Percentiles rank a stretch among this genome's conserved stretches.
phyloP scores from a whole-genome alignment of 1,140 invertebrate genomes.

The Asbolus verrucosus region DNA sequence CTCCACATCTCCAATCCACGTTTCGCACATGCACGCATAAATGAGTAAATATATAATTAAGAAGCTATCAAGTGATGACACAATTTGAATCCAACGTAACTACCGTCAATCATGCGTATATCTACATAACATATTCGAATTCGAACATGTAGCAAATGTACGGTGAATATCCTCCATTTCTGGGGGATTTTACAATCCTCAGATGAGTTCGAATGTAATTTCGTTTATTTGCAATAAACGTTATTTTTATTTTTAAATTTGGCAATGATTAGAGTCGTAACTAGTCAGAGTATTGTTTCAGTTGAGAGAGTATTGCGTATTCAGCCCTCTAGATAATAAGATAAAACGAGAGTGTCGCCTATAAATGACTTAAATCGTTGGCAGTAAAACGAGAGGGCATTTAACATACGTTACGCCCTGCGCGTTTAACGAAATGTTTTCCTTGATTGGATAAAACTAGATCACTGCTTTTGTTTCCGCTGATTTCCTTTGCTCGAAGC shows the following conservation, averaged over 20 bases:
- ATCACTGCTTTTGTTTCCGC: conserved; percentile 44
- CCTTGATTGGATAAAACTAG: conserved; percentile 50
- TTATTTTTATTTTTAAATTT: conserved; percentile 40
- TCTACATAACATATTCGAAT: too few species aligned
- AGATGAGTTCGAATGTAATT: conserved; percentile 7
- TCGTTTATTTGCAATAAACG: conserved; percentile 30
- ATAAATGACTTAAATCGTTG: conserved; percentile 51
- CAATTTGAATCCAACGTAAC: too few species aligned
- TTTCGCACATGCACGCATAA: too few species aligned
- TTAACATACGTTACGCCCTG: conserved; percentile 53
- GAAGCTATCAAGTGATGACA: too few species aligned
- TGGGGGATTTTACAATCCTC: too few species aligned
- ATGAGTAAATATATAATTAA: too few species aligned
- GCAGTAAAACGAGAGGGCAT: conserved; percentile 50
- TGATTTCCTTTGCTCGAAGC: conserved; percentile 23
- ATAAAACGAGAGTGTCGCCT: conserved; percentile 47
- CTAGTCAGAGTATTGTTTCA: conserved; percentile 35
- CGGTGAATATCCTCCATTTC: too few species aligned
- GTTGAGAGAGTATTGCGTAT: conserved; percentile 36
- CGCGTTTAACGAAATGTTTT: conserved; percentile 51
- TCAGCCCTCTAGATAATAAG: conserved; percentile 46
- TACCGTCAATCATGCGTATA: too few species aligned
- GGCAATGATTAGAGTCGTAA: conserved; percentile 38
- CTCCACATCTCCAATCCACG: too few species aligned
- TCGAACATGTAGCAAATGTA: too few species aligned